Percentiles rank a stretch among this genome's conserved stretches.
phyloP scores from a whole-genome alignment of 2,797 vertebrate genomes.

The Sandelia bainsii region DNA sequence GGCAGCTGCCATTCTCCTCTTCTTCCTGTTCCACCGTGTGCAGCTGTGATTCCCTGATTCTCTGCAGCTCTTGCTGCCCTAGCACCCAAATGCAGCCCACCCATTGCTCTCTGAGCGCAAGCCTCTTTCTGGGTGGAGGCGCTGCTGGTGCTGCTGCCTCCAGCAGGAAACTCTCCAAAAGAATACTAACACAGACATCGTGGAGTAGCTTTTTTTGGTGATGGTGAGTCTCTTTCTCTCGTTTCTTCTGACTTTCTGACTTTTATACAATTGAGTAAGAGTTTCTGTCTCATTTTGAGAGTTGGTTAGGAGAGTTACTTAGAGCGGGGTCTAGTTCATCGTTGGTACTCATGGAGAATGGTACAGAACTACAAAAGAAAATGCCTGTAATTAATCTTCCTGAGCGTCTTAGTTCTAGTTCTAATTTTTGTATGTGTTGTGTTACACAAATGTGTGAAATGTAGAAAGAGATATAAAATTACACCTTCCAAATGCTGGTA shows the following conservation, averaged over 20 bases:
- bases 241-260: constrained; percentile 34
- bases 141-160: constrained; percentile 59
- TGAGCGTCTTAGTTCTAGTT: background rate
- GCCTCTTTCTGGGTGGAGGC: constrained; percentile 75
- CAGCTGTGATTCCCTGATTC: constrained; percentile 70
- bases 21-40: constrained; percentile 55
- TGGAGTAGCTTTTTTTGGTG: constrained; percentile 78
- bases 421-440: constrained; percentile 8
- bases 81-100: constrained; percentile 72
- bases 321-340: constrained; percentile 7
- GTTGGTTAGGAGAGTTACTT: constrained; percentile 8
- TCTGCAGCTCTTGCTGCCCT: constrained; percentile 61
- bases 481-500: constrained; percentile 15
- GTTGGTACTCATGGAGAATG: constrained; percentile 1
- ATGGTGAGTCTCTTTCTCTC: constrained; percentile 79
- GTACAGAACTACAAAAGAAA: constrained; percentile 3
- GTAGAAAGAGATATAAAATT: background rate
- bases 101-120: constrained; percentile 70
- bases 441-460: background rate
- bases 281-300: constrained; percentile 29
- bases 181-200: constrained; percentile 60
- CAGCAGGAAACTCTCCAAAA: constrained; percentile 72
- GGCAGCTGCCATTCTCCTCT: constrained; percentile 54
- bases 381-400: background rate
- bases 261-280: constrained; percentile 12